A percentile compares a stretch with the other conserved stretches of the same genome.
Evolutionary conservation across 1,140 invertebrate genomes (phyloP).

Genomic region (Drosophila kikkawai): DNA sequence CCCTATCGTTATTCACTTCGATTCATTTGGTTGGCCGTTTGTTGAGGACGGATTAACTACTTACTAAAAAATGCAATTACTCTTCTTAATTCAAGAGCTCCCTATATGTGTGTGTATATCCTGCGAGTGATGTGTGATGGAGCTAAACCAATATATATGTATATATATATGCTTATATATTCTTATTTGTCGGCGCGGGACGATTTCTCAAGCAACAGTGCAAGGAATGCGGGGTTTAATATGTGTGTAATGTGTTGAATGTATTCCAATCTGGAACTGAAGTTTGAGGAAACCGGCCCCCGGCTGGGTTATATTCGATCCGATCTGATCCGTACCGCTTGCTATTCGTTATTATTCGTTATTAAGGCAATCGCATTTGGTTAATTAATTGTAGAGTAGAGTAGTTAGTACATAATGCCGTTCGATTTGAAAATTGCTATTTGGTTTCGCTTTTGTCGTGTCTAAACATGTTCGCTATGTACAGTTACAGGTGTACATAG

Average conservation of each 20-base stretch:
- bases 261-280: constrained; percentile 51
- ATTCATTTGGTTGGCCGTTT: constrained; percentile 58
- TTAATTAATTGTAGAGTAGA: constrained; percentile 54
- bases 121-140: constrained; percentile 41
- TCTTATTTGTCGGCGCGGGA: constrained; percentile 42
- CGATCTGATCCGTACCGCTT: constrained; percentile 1
- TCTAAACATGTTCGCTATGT: constrained; percentile 11
- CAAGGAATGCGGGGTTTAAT: constrained; percentile 9
- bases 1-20: constrained; percentile 15
- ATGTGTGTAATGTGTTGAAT: constrained; percentile 11
- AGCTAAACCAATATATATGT: constrained; percentile 27
- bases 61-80: constrained; percentile 78
- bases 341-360: constrained; percentile 38
- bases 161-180: constrained; percentile 8
- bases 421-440: constrained; percentile 49
- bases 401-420: constrained; percentile 35
- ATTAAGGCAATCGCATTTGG: constrained; percentile 61
- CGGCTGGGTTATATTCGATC: constrained; percentile 38
- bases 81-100: constrained; percentile 39
- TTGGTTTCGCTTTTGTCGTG: constrained; percentile 20
- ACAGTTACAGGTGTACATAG: constrained; percentile 14
- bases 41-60: constrained; percentile 79
- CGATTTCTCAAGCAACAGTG: constrained; percentile 72
- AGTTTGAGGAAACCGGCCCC: constrained; percentile 70
- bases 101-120: constrained; percentile 19